Evolutionary conservation across 2,888 invertebrate species (phyloP), one percentile per base, ranked within the genome.

Genomic region (Notodonta dromedarius): DNA sequence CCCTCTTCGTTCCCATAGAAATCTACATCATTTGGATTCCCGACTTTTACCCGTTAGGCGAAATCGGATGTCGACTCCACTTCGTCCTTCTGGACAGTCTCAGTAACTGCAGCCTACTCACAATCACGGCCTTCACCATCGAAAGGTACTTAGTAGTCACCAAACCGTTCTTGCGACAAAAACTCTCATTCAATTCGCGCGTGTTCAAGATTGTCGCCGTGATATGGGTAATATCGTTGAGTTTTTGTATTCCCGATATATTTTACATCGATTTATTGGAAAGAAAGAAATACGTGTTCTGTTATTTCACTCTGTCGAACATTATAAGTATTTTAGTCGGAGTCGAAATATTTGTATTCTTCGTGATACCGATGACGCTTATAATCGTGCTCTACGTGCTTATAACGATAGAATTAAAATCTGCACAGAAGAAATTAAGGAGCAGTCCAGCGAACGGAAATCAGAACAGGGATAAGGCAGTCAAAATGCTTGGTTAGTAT

Each of bases 111-210:
- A 97, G 97, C 6, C 96, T 98, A 0, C 90, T 97, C 39, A 97
- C 96, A 2, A 98, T 98, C 68, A 96, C 97, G 0, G 97, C 97
- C 0, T 98, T 98, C 84, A 98, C 97, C 0, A 95, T 98, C 12
- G 98, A 98, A 86, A 94, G 98, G 48, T 98, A 97, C 84, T 94
- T 97, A 13, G 97, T 97, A 6, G 96, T 98, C 57, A 96, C 97
- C 62, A 96, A 96, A 86, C 98, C 98, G 0, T 97, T 98, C 80
- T 88, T 96, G 14, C 95, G 96, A 0, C 97, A 97, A 83, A 96
- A 96, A 42, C 94, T 97, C 85, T 96, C 96, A 0, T 95, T 96
- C 62, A 94, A 97, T 58, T 96, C 96, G 48, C 94, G 98, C 32
- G 97, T 97, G 13, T 94, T 96, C 57, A 96, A 96, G 84, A 96